A percentile compares a stretch with the other conserved stretches of the same genome.
phyloP scores from a whole-genome alignment of 2,888 invertebrate species.

The Rhimphoctona megacephalus region DNA sequence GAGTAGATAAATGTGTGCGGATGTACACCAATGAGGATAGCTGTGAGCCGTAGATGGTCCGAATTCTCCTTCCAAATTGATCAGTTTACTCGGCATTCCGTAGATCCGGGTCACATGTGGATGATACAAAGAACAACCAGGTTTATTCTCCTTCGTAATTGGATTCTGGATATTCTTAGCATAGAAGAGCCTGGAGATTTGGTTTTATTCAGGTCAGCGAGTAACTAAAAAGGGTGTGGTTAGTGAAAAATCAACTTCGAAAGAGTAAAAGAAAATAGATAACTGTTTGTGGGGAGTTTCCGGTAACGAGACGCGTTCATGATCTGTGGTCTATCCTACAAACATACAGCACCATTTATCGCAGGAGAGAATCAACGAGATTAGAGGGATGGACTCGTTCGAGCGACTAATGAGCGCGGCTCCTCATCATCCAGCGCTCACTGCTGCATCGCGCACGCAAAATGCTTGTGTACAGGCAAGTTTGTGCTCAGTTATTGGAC shows the following conservation, averaged over 20 bases:
- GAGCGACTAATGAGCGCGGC: slow-evolving; percentile 92
- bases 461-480: slow-evolving; percentile 93
- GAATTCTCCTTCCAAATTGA: slow-evolving; percentile 37
- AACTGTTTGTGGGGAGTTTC: neutral
- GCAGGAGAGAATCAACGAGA: slow-evolving; percentile 66
- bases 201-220: neutral
- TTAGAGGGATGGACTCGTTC: slow-evolving; percentile 91
- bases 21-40: slow-evolving; percentile 60
- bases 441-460: slow-evolving; percentile 87
- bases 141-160: slow-evolving; percentile 17
- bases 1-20: slow-evolving; percentile 53
- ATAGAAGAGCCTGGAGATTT: neutral
- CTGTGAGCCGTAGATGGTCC: slow-evolving; percentile 45
- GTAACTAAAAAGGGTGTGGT: neutral
- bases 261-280: neutral
- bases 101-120: slow-evolving; percentile 55
- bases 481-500: slow-evolving; percentile 90
- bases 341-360: slow-evolving; percentile 21
- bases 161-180: slow-evolving; percentile 3
- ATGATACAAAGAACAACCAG: slow-evolving; percentile 25
- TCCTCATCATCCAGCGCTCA: slow-evolving; percentile 89
- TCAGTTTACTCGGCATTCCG: slow-evolving; percentile 51
- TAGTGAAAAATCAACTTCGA: slow-evolving; percentile 5
- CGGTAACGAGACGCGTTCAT: slow-evolving; percentile 1
- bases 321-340: neutral